phyloP scores from a whole-genome alignment of 2,113 vertebrate species.

The Astatoreochromis straeleni region DNA sequence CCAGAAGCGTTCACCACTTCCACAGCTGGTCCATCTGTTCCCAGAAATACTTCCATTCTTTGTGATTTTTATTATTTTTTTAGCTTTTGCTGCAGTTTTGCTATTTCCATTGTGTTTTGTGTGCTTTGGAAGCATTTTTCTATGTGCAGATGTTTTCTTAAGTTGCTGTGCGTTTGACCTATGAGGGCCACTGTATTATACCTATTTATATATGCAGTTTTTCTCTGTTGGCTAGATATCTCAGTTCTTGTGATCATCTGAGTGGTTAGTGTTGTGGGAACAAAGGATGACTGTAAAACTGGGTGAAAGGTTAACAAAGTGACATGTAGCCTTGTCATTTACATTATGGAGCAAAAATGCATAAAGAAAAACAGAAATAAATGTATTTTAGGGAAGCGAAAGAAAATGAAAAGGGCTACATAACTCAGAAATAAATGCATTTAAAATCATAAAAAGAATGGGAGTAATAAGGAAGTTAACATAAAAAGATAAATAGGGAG shows the following conservation, averaged over 20 bases:
- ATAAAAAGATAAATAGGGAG: not conserved
- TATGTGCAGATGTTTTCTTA: not conserved
- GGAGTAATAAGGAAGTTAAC: not conserved
- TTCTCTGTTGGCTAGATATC: not conserved
- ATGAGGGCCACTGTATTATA: not conserved
- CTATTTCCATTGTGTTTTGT: not conserved
- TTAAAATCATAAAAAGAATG: not conserved
- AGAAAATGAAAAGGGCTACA: not conserved
- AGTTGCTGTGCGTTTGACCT: not conserved
- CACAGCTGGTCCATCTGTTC: not conserved
- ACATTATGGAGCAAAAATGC: not conserved
- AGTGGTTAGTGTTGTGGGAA: not conserved
- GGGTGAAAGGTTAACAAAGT: not conserved
- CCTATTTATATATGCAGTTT: not conserved
- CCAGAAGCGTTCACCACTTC: not conserved
- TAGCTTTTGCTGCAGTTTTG: not conserved
- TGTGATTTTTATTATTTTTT: rapidly evolving
- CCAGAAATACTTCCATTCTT: not conserved
- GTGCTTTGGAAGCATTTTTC: not conserved
- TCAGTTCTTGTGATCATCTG: not conserved
- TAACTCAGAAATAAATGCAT: not conserved
- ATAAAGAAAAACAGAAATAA: not conserved
- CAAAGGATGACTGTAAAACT: not conserved
- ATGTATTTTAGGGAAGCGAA: not conserved
- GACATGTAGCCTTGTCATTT: not conserved